These are phyloP conservation scores for Oryctes rhinoceros DNA, from an alignment of 1,140 invertebrate species.

Conservation along the genomic window DNA sequence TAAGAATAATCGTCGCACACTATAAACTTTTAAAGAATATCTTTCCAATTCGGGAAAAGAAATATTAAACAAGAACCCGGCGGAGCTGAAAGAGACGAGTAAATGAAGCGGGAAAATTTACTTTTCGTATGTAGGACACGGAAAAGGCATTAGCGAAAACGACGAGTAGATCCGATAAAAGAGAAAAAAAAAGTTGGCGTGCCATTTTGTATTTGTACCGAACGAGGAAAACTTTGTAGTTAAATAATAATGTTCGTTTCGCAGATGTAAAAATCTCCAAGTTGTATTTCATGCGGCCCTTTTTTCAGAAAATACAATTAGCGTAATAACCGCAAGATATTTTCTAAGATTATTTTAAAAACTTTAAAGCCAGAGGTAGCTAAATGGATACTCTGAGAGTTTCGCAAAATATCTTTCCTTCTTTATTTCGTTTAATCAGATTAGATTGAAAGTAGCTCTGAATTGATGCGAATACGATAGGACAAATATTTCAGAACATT, in stretches of 20 bases:
- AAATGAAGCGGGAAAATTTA: conserved; percentile 28
- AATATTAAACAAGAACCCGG: not conserved
- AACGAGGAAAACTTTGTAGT: not conserved
- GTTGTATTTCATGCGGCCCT: not conserved
- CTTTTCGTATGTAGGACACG: conserved; percentile 35
- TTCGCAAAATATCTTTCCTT: too few relatives aligned
- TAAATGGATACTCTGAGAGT: too few relatives aligned
- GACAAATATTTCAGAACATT: too few relatives aligned
- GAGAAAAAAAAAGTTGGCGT: conserved; percentile 11
- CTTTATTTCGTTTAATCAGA: too few relatives aligned
- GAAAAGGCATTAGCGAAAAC: conserved; percentile 32
- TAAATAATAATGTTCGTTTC: conserved; percentile 14
- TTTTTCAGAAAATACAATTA: not conserved
- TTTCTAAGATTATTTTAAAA: too few relatives aligned
- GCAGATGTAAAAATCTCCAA: not conserved
- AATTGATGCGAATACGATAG: too few relatives aligned
- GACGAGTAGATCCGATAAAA: conserved; percentile 18
- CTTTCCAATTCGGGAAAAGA: not conserved
- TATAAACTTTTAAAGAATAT: conserved; percentile 26
- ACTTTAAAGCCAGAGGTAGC: too few relatives aligned
- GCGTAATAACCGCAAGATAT: too few relatives aligned
- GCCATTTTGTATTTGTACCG: not conserved
- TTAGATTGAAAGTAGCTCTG: too few relatives aligned
- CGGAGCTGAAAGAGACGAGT: not conserved
- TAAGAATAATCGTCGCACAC: not conserved